A percentile compares a stretch with the other conserved stretches of the same genome.
These are phyloP conservation scores for Xylocopa sonorina DNA, from an alignment of 1,140 invertebrate genomes.

Conservation along the genomic window DNA sequence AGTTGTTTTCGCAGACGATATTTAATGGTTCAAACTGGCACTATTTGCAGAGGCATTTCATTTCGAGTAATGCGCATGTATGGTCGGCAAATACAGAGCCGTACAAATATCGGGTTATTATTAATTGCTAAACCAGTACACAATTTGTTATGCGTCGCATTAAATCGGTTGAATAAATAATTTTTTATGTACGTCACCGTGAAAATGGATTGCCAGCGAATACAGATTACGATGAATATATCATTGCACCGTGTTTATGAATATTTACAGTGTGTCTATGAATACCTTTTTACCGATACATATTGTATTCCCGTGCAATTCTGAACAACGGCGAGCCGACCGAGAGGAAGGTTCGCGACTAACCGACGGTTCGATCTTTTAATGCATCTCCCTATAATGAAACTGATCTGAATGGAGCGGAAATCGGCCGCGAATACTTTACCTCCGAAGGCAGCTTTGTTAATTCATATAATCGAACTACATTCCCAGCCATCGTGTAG, in stretches of 20 bases:
- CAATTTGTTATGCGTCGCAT: neutral
- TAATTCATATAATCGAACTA: neutral
- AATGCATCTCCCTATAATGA: conserved; percentile 6
- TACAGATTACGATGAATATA: too few relatives aligned
- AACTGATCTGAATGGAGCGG: neutral
- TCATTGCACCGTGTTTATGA: too few relatives aligned
- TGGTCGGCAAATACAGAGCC: neutral
- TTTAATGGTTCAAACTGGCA: neutral
- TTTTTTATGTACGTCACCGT: neutral
- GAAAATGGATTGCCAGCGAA: neutral
- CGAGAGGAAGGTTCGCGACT: neutral
- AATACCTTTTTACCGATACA: neutral
- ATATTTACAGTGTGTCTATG: too few relatives aligned
- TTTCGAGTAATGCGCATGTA: neutral
- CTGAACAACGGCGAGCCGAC: neutral
- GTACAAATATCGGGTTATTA: neutral
- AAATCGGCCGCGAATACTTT: neutral
- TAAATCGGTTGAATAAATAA: neutral
- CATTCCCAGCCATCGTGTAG: neutral
- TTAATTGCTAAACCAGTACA: neutral
- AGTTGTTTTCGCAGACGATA: neutral
- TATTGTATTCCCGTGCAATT: neutral
- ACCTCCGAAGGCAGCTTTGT: neutral
- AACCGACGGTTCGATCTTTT: neutral
- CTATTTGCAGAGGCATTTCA: neutral